Evolutionary conservation across 2,797 vertebrate genomes (phyloP), one percentile per base, ranked within the genome.

Genomic region (Poliocrania exsul): DNA sequence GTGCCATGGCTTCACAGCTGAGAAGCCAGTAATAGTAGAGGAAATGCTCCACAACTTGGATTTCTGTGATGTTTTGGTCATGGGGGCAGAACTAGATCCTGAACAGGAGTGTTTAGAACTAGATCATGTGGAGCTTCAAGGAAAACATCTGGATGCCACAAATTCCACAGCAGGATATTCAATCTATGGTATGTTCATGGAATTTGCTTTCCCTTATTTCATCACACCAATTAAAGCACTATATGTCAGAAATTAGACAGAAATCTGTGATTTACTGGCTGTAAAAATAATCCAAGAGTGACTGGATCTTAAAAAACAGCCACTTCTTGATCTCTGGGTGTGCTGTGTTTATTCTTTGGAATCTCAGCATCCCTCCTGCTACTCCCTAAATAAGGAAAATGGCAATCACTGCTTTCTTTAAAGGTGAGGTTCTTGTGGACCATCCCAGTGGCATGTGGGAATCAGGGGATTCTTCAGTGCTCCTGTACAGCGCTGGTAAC

Each of bases 151-250:
- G 6, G 99, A 99, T 25, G 98, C 98, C 93, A 99, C 98, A 40
- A 99, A 99, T 97, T 99, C 99, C 78, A 99, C 99, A 9, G 98
- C 99, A 14, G 99, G 99, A 72, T 99, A 99, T 98, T 99, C 99
- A 71, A 97, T 99, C 97, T 99, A 99, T 13, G 99, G 99, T 99
- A 98, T 64, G 98, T 89, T 46, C 6, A 25, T 6, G 4, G n/a
- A 25, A 71, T 44, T 74, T 58, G 10, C 18, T 86, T 72, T 46
- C 46, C 24, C 5, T 58, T 80, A 33, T 26, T 84, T 79, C 29
- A 47, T 88, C 42, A 24, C 25, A 17, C 5, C 29, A 67, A 15
- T 64, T 81, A 70, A 75, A 81, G 13, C 16, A 51, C 26, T 62
- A 33, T 33, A 28, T 35, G 4, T 51, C 81, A 83, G 38, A 90